Evolutionary conservation across 2,797 vertebrate species (phyloP).

Genomic region (Crossoptilon crossoptilon): DNA sequence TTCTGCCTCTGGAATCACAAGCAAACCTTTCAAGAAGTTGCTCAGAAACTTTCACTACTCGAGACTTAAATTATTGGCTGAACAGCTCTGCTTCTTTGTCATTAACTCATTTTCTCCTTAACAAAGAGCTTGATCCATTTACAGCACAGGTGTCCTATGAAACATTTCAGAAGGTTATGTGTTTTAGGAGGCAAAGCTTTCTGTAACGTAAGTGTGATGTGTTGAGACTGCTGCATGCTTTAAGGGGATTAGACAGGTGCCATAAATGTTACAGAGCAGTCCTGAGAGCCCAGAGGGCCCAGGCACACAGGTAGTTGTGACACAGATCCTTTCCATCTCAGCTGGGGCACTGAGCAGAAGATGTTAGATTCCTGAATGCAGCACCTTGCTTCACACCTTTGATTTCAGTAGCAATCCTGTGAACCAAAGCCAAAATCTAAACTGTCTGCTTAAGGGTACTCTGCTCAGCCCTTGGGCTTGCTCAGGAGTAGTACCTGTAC

Average conservation of each 20-base stretch:
- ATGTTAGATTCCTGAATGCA: not conserved
- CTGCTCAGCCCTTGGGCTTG: not conserved
- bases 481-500: not conserved
- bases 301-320: not conserved
- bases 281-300: not conserved
- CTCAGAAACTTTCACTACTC: not conserved
- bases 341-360: not conserved
- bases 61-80: not conserved
- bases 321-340: not conserved
- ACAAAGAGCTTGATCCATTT: not conserved
- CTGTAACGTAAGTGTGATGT: not conserved
- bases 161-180: not conserved
- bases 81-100: not conserved
- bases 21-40: not conserved
- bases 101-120: not conserved
- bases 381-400: not conserved
- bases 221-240: not conserved
- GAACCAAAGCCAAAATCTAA: not conserved
- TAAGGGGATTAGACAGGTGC: not conserved
- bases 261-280: not conserved
- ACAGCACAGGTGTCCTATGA: not conserved
- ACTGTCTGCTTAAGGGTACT: not conserved
- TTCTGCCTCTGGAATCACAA: conserved; percentile 79
- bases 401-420: not conserved
- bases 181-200: not conserved